Percentiles rank a stretch among this genome's conserved stretches.
Evolutionary conservation across 2,113 vertebrate genomes (phyloP).

Genomic region (Oenanthe oenanthe): DNA sequence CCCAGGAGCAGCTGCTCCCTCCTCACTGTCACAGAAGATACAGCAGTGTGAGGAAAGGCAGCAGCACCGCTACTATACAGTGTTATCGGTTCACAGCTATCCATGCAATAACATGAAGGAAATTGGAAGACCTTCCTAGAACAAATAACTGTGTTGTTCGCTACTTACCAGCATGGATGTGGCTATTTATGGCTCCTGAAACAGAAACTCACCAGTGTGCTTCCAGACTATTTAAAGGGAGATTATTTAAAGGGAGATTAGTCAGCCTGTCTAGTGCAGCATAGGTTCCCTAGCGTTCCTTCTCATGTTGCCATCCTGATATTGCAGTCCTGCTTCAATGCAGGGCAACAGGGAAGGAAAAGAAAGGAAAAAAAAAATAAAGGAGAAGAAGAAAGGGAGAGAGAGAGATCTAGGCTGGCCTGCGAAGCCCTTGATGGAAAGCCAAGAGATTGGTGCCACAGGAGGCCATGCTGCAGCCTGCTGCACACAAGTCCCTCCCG

Average conservation of each 20-base stretch:
- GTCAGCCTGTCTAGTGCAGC: constrained; percentile 24
- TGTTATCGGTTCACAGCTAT: not conserved
- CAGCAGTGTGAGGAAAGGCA: not conserved
- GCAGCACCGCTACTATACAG: not conserved
- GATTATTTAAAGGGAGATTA: constrained; percentile 62
- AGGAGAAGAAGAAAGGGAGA: not conserved
- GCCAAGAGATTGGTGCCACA: accelerated
- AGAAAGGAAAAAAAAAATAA: not conserved
- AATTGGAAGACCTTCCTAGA: not conserved
- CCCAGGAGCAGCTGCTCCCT: not conserved
- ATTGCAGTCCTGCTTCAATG: not conserved
- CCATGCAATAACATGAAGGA: not conserved
- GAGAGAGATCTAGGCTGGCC: not conserved
- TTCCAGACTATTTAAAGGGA: constrained; percentile 59
- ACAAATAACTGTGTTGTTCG: not conserved
- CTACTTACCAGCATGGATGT: constrained; percentile 14
- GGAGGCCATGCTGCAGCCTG: not conserved
- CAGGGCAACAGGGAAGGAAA: not conserved
- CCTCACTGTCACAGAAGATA: not conserved
- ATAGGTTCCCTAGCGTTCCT: not conserved
- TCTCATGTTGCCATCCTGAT: not conserved
- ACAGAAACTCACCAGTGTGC: constrained; percentile 15
- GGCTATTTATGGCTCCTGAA: constrained; percentile 46
- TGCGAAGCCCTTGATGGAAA: not conserved
- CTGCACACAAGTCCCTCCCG: accelerated